Evolutionary conservation across 1,140 invertebrate species (phyloP), one percentile per base, ranked within the genome.

Genomic region (Dryas iulia): DNA sequence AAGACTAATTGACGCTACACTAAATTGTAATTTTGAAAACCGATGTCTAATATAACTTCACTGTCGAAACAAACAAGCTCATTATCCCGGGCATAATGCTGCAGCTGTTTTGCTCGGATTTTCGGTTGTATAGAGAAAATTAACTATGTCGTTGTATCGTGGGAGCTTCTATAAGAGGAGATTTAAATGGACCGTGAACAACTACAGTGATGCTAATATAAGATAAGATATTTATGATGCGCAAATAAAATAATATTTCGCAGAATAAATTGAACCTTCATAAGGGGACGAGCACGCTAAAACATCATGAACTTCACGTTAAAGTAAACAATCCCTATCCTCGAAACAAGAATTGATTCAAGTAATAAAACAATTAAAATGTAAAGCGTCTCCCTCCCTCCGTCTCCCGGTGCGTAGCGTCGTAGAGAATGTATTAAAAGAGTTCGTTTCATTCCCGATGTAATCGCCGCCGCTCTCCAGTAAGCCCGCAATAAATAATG

Each of bases 401-500:
- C n/a, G n/a, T 30, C 21, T 24, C 31, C 10, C 58, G 14, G 30
- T 33, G 24, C 24, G 28, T 30, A 18, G 58, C 35, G 31, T 31
- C 21, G 11, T 31, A 11, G 18, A 56, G 53, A 26, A 56, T 25
- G 25, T 25, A 25, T 25, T 10, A 12, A 54, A 54, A 33, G 12
- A 63, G 47, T 47, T 2, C 18, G 18, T 33, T 63, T 33, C 52
- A 33, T 63, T 54, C 52, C 21, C 23, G 39, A 54, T 18, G 28
- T 18, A 31, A 30, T 47, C 39, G 61, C 52, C 35, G 10, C 28
- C 52, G 30, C 23, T 18, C 33, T 28, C 14, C 39, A 28, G 33
- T 28, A 24, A 62, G 35, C 35, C 39, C 39, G 25, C 60, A 10
- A 14, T 63, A 63, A 63, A 56, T 25, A 56, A 56, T 53, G 61